Conservation (phyloP, 2,113 vertebrate species). For the Pygathrix nemaeus region DNA sequence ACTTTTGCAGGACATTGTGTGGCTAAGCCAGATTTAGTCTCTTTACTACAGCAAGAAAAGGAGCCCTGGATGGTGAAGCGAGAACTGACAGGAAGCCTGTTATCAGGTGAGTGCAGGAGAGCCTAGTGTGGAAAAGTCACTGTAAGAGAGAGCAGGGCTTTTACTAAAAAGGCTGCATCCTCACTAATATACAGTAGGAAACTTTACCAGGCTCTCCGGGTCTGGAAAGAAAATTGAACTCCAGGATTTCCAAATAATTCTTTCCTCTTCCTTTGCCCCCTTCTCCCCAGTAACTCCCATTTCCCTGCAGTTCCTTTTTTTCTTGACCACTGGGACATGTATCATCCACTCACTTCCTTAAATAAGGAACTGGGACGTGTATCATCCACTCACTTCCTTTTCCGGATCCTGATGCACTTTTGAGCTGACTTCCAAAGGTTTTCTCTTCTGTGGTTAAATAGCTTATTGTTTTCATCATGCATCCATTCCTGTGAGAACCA, state of each 20-base stretch:
- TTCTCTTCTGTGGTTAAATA: not conserved
- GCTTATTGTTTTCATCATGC: fast-evolving
- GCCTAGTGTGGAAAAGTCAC: fast-evolving
- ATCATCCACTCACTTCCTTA: not conserved
- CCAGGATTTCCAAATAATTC: not conserved
- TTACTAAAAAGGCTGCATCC: fast-evolving
- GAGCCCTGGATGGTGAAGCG: not conserved
- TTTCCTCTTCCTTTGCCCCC: not conserved
- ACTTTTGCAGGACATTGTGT: not conserved
- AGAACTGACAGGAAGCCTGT: not conserved
- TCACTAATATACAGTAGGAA: fast-evolving
- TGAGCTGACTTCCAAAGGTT: not conserved
- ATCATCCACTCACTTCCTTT: not conserved
- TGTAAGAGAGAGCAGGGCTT: not conserved
- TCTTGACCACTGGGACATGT: too few species aligned
- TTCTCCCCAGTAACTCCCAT: not conserved
- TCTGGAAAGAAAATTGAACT: not conserved
- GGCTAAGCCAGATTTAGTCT: not conserved
- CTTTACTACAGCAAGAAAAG: not conserved
- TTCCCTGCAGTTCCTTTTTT: not conserved
- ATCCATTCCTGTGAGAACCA: not conserved
- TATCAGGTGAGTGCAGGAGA: not conserved
- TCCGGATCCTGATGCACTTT: not conserved
- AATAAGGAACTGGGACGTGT: not conserved
- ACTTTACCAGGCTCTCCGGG: not conserved